Evolutionary conservation across 2,888 invertebrate genomes (phyloP).

Genomic region (Scaptomyza cyrtandrae): DNA sequence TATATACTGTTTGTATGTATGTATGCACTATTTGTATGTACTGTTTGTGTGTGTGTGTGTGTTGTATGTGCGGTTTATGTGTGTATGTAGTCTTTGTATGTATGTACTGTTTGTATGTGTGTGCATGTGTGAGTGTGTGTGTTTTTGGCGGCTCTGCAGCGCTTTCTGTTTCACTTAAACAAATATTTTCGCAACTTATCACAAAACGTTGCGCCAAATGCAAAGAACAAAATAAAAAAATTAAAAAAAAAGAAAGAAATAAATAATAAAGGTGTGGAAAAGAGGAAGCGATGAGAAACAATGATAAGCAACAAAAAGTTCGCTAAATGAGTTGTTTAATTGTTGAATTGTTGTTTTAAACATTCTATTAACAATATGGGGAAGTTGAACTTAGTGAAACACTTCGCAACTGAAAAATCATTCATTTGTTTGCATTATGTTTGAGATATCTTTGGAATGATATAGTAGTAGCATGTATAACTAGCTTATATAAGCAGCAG

Average conservation of each 20-base stretch:
- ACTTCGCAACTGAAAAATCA: too few relatives aligned
- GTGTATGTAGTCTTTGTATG: too few relatives aligned
- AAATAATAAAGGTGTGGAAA: slow-evolving; percentile 16
- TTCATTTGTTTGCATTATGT: slow-evolving; percentile 6
- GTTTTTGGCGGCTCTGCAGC: slow-evolving; percentile 30
- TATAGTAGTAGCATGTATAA: background rate
- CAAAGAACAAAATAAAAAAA: too few relatives aligned
- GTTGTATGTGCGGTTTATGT: too few relatives aligned
- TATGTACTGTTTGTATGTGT: background rate
- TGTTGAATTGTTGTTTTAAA: background rate
- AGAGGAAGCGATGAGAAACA: background rate
- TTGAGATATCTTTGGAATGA: slow-evolving; percentile 7
- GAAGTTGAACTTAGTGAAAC: too few relatives aligned
- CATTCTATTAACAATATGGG: too few relatives aligned
- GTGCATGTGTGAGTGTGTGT: background rate
- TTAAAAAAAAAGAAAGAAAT: too few relatives aligned
- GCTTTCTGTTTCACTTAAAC: slow-evolving; percentile 75
- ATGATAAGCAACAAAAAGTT: slow-evolving; percentile 17
- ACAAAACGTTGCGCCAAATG: slow-evolving; percentile 68
- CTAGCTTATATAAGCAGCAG: slow-evolving; percentile 29
- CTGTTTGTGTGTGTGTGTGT: too few relatives aligned
- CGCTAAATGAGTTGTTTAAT: slow-evolving; percentile 41
- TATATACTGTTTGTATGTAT: background rate
- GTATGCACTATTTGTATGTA: too few relatives aligned
- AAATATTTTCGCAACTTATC: slow-evolving; percentile 76